phyloP scores from a whole-genome alignment of 2,113 vertebrate species.

The Varanus salvator region DNA sequence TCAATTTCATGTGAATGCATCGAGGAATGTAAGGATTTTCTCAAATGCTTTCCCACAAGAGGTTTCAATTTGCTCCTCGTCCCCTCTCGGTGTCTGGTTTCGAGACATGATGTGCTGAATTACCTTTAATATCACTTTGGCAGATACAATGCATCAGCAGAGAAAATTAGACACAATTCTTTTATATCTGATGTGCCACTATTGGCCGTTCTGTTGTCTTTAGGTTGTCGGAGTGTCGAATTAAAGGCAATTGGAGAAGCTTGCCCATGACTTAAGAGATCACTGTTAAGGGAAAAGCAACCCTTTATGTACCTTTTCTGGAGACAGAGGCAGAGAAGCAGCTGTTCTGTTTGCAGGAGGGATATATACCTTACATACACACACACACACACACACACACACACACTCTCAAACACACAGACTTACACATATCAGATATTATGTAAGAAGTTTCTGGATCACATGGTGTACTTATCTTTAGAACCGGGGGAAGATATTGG shows the following conservation, averaged over 20 bases:
- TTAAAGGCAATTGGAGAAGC: conserved; percentile 75
- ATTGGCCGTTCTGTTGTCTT: conserved; percentile 77
- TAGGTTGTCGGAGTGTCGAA: conserved; percentile 77
- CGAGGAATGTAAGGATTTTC: conserved; percentile 78
- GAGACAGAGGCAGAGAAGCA: conserved; percentile 60
- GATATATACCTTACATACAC: not conserved
- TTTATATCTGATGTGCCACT: conserved; percentile 73
- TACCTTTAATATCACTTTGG: conserved; percentile 81
- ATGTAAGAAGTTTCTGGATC: not conserved
- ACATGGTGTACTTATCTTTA: not conserved
- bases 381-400: not conserved
- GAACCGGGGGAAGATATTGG: too few relatives aligned
- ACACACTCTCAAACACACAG: too few relatives aligned
- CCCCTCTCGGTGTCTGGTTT: conserved; percentile 82
- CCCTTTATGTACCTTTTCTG: conserved; percentile 51
- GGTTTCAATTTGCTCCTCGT: conserved; percentile 80
- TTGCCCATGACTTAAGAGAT: conserved; percentile 69
- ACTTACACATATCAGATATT: not conserved
- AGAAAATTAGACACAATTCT: conserved; percentile 76
- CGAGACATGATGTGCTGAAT: conserved; percentile 80
- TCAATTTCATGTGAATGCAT: conserved; percentile 80
- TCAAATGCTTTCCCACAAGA: conserved; percentile 84
- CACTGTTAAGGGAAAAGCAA: conserved; percentile 72
- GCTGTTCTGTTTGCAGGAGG: conserved; percentile 59
- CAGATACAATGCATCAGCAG: conserved; percentile 78